Percentiles rank a stretch among this genome's conserved stretches.
Evolutionary conservation across 2,888 invertebrate genomes (phyloP).

Genomic region (Stenodema calcarata): DNA sequence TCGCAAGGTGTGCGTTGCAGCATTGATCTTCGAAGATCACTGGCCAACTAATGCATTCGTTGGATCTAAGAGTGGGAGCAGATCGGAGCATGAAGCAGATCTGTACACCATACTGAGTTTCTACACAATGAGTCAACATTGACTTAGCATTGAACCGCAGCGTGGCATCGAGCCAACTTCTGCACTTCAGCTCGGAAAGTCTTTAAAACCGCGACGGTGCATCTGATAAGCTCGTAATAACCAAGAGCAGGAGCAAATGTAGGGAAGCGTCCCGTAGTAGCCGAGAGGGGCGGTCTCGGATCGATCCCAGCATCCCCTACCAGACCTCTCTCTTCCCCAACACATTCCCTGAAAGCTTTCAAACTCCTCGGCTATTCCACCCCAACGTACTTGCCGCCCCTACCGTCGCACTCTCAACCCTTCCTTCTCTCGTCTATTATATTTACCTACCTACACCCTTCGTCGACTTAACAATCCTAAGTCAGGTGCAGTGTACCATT

Average conservation of each 20-base stretch:
- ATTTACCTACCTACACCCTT: neutral
- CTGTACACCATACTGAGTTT: too few relatives aligned
- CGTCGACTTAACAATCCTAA: neutral
- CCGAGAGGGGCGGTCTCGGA: neutral
- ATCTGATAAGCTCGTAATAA: neutral
- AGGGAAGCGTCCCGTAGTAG: neutral
- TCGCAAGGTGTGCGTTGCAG: too few relatives aligned
- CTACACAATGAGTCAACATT: too few relatives aligned
- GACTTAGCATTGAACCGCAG: too few relatives aligned
- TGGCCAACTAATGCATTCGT: too few relatives aligned
- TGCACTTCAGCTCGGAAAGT: too few relatives aligned
- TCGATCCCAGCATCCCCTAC: constrained; percentile 1
- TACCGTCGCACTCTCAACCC: neutral
- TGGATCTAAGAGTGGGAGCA: too few relatives aligned
- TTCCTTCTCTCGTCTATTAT: neutral
- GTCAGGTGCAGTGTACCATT: neutral
- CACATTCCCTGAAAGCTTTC: neutral
- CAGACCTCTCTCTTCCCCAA: neutral
- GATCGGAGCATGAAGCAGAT: too few relatives aligned
- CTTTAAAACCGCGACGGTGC: neutral
- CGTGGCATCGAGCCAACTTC: too few relatives aligned
- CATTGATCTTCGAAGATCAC: too few relatives aligned
- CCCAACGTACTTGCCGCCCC: neutral
- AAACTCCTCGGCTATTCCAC: neutral
- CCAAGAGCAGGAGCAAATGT: neutral